Evolutionary conservation across 2,797 vertebrate genomes (phyloP), one percentile per base, ranked within the genome.

Genomic region (Sternotherus odoratus): DNA sequence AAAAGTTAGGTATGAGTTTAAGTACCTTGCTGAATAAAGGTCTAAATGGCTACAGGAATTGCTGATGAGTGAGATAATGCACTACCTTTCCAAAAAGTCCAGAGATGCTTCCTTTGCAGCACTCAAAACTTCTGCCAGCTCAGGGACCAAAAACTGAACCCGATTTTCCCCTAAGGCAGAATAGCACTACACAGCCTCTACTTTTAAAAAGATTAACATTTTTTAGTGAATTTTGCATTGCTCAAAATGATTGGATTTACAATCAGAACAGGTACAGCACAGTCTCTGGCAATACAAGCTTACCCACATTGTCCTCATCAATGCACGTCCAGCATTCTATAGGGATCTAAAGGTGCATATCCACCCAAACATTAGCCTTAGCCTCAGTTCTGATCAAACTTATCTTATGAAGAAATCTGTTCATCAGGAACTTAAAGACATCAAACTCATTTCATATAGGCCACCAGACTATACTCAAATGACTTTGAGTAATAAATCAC

Each of bases 101-200:
- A 43, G 8, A 1, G 4, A 63, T 28, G 43, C 13, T 0, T 0
- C 57, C 66, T 69, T n/a, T 39, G 11, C 36, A 39, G n/a, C 19
- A 69, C 66, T 69, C 21, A 39, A 60, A n/a, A 48, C 74, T 26
- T 23, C 2, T 75, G 49, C 46, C 19, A 82, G 39, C 19, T 39
- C 66, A 39, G 36, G 19, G 36, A 75, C 1, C 23, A 88, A 82
- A 1, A 33, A 53, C 26, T 12, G n/a, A 39, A 48, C 1, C 57
- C 1, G 11, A n/a, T 19, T 86, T 82, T 4, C 3, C 84, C 66
- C 46, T 48, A 50, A 33, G 36, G 11, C 13, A 91, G 84, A 17
- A 78, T 12, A 79, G 17, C 11, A 33, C 3, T 24, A 46, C 3
- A 0, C 24, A 5, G 26, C 4, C 79, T 79, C 66, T 57, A 79